Base-by-base conservation (phyloP, 2,113 vertebrate species). In the Onychorhynchus coronatus region DNA sequence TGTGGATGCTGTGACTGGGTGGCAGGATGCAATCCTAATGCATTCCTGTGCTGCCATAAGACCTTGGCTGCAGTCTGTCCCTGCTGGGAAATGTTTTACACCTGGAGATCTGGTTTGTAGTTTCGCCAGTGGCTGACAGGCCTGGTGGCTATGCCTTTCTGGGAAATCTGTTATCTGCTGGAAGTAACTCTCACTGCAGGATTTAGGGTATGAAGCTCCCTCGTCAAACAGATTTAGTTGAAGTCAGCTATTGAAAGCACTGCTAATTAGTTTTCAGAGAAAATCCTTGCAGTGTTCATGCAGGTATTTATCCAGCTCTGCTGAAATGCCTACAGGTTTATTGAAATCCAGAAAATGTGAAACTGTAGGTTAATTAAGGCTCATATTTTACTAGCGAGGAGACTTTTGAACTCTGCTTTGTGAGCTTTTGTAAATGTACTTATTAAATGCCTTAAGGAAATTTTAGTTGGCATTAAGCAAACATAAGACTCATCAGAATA, bases 261-360 rank as follows among this genome's bases (percentile, higher is more conserved):
- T 95, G 89, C 94, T 97, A 97, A 97, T 97, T 96, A 97, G 91
- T 96, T 97, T 97, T 94, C 83, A 85, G 94, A 95, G 75, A 37
- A 96, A 95, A 96, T 97, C 81, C 85, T 97, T 91, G 66, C 89
- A 91, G 88, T 96, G 94, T 91, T 96, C 94, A 88, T 96, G 91
- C 92, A 97, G 97, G 95, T 98, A 97, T 97, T 97, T 97, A 97
- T 96, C 62, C 55, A 95, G 68, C 80, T 94, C 95, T 93, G 93
- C 93, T 94, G 67, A 87, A 95, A 93, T 96, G 93, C 93, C 96
- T 97, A 92, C 93, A 96, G 85, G 95, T 97, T 96, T 97, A 95
- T 96, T 92, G 91, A 96, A 97, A 97, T 92, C 91, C 93, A 96
- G 96, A 97, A 94, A 95, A 91, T 97, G 95, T 94, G 94, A 97